Base-by-base conservation (phyloP, 2,888 invertebrate genomes). In the Ptilodon capucinus region DNA sequence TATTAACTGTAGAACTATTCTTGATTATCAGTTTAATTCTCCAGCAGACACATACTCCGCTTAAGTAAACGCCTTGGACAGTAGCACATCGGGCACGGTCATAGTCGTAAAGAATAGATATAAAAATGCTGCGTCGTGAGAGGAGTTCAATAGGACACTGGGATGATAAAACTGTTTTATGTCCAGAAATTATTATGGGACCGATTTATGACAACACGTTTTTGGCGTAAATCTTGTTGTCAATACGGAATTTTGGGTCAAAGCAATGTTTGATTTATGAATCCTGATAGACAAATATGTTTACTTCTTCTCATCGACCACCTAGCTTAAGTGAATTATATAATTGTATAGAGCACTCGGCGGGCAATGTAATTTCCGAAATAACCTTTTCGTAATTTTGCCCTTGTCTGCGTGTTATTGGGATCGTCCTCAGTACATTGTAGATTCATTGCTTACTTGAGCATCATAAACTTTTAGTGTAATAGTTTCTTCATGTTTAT, bases 91-190 rank as follows among this genome's bases (percentile, higher is more conserved):
- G 56, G 51, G 47, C 60, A 46, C 61, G 54, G 68, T 61, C 65
- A 59, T 62, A 73, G 64, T 63, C 67, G 71, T 76, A 76, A 76
- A 77, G 68, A 67, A 73, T 67, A 71, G 60, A 71, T 61, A 78
- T 77, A 78, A 74, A 76, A 77, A 70, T 61, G 64, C 64, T 68
- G 55, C 55, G 60, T 70, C 51, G 62, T 48, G 58, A 63, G 67
- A 50, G 44, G 46, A 52, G 52, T 63, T 67, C 68, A 68, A 68
- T 63, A 55, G 64, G 57, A 65, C 56, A 60, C 55, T 34, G 38
- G 46, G 48, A 48, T 52, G 48, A 66, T 68, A 71, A 70, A 70
- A 65, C 64, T 54, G 64, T 74, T 71, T 71, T 68, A 71, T 66
- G 68, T 51, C 48, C 47, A 53, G 54, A 60, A 70, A 68, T 65